These are phyloP conservation scores for Lipotes vexillifer DNA, from an alignment of 2,113 vertebrate species.

Conservation along the genomic window DNA sequence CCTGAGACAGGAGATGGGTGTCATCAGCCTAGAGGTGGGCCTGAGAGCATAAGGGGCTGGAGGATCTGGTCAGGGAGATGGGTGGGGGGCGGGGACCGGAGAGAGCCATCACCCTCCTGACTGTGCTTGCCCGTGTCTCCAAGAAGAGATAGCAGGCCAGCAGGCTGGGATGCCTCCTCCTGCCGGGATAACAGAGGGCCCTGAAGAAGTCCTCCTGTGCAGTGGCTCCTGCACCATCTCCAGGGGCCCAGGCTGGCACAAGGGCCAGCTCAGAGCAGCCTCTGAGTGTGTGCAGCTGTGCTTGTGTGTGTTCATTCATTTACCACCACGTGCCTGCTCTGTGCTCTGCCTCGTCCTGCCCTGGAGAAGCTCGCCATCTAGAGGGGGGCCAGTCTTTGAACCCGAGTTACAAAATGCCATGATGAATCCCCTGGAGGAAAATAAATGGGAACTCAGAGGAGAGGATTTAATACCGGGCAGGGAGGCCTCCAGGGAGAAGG, in stretches of 20 bases:
- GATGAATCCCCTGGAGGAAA: background rate
- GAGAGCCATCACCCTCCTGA: background rate
- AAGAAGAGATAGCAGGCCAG: background rate
- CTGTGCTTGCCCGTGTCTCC: background rate
- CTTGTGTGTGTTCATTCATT: background rate
- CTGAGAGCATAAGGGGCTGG: background rate
- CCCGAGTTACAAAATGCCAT: background rate
- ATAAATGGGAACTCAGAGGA: background rate
- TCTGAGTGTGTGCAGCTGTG: background rate
- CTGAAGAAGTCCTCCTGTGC: background rate
- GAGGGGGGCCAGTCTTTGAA: background rate
- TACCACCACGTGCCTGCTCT: rapidly evolving
- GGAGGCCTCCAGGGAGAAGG: background rate
- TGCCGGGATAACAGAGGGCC: background rate
- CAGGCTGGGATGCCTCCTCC: background rate
- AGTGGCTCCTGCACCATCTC: rapidly evolving
- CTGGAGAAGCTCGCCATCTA: background rate
- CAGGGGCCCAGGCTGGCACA: background rate
- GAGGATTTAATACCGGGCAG: background rate
- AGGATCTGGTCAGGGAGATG: background rate
- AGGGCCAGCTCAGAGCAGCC: background rate
- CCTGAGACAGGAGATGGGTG: background rate
- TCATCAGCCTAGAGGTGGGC: background rate
- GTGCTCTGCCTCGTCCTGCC: background rate
- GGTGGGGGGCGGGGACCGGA: no score